phyloP scores from a whole-genome alignment of 1,140 invertebrate species.

The Drosophila kohkoa region DNA sequence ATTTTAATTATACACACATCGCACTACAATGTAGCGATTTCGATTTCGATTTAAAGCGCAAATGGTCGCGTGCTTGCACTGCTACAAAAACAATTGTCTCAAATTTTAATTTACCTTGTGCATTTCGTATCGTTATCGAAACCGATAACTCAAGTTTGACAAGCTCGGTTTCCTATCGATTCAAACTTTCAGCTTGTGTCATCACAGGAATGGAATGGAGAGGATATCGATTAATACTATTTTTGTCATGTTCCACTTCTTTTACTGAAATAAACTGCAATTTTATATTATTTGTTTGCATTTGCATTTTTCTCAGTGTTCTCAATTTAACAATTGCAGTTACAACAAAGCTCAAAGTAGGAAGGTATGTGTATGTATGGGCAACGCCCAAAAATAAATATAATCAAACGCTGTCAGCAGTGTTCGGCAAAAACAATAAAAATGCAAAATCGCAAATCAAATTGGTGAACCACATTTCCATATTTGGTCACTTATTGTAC shows the following conservation, averaged over 20 bases:
- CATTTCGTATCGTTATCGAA: background rate
- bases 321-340: conserved; percentile 30
- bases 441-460: conserved; percentile 73
- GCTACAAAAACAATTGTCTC: conserved; percentile 25
- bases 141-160: background rate
- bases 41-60: conserved; percentile 17
- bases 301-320: conserved; percentile 38
- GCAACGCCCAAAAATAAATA: conserved; percentile 81
- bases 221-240: background rate
- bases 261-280: no score
- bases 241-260: background rate
- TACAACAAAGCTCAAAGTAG: conserved; percentile 48
- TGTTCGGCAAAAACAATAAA: conserved; percentile 78
- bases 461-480: conserved; percentile 74
- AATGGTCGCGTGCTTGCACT: conserved; percentile 71
- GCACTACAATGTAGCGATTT: conserved; percentile 7
- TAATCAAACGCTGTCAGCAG: conserved; percentile 79
- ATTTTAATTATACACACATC: conserved; percentile 57
- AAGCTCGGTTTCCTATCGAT: background rate
- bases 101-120: background rate
- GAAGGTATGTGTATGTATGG: conserved; percentile 44
- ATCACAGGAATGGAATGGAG: background rate
- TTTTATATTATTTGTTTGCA: background rate
- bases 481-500: conserved; percentile 55
- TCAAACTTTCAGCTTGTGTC: background rate